Conservation (phyloP, 1,140 invertebrate species). For the Drosophila virilis region DNA sequence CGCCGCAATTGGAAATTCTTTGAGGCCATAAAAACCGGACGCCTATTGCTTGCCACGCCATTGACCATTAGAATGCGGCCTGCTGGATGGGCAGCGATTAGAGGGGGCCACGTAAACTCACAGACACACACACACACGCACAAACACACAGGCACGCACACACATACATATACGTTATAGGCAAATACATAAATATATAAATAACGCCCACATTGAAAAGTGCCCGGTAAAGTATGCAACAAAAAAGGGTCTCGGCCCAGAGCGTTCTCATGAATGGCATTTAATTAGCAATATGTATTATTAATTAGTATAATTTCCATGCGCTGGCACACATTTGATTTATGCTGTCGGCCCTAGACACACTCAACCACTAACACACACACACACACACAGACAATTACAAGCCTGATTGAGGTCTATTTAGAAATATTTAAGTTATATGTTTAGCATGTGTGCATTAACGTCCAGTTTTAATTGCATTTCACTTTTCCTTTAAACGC, state of each 20-base stretch:
- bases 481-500: background rate
- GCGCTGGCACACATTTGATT: conserved; percentile 49
- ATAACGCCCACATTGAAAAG: background rate
- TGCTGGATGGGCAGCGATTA: conserved; percentile 37
- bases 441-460: background rate
- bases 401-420: background rate
- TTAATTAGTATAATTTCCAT: conserved; percentile 62
- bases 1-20: conserved; percentile 59
- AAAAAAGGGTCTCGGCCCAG: conserved; percentile 17
- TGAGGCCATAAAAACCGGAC: conserved; percentile 53
- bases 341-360: conserved; percentile 27
- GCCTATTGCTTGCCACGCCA: conserved; percentile 16
- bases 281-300: conserved; percentile 67
- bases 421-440: background rate
- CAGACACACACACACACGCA: no score
- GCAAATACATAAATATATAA: conserved; percentile 1
- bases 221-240: conserved; percentile 8
- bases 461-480: background rate
- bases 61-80: conserved; percentile 51
- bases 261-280: conserved; percentile 48
- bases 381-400: conserved; percentile 5
- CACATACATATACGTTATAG: background rate
- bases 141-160: background rate
- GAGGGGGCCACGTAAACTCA: conserved; percentile 2
- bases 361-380: background rate